Evolutionary conservation across 1,140 invertebrate species (phyloP).

Genomic region (Oncopodura yosiiana): DNA sequence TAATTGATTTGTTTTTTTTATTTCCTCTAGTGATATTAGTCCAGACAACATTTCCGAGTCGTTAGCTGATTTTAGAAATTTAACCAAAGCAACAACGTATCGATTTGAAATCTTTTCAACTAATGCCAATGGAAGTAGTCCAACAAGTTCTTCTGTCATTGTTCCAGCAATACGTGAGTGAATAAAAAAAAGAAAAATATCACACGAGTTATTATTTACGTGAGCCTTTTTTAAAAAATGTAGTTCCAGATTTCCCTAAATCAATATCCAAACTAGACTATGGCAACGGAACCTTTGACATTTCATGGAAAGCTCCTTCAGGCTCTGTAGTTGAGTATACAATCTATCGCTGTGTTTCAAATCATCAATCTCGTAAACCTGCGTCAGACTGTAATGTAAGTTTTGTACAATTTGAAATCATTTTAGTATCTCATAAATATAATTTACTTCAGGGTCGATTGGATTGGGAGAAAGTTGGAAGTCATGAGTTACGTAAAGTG

Average conservation of each 20-base stretch:
- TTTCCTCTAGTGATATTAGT: constrained; percentile 36
- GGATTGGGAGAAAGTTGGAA: constrained; percentile 47
- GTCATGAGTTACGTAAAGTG: constrained; percentile 39
- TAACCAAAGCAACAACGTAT: constrained; percentile 43
- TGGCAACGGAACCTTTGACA: constrained; percentile 54
- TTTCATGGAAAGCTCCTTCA: constrained; percentile 55
- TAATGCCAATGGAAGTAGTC: constrained; percentile 50
- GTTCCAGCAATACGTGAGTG: constrained; percentile 45
- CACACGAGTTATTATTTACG: not conserved
- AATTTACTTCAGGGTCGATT: constrained; percentile 45
- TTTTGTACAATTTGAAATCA: constrained; percentile 16
- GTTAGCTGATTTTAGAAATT: constrained; percentile 47
- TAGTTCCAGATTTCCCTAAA: constrained; percentile 45
- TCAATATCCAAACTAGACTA: constrained; percentile 58
- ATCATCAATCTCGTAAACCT: constrained; percentile 50
- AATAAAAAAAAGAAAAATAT: not conserved
- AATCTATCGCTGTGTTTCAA: constrained; percentile 60
- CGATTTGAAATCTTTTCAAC: constrained; percentile 45
- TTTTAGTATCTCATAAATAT: not conserved
- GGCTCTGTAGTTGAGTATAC: constrained; percentile 47
- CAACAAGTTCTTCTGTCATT: constrained; percentile 46
- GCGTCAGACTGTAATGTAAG: constrained; percentile 50
- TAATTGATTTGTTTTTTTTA: constrained; percentile 34
- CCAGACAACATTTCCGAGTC: constrained; percentile 43
- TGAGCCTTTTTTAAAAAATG: constrained; percentile 31